A percentile compares a stretch with the other conserved stretches of the same genome.
These are phyloP conservation scores for Athalia cordata DNA, from an alignment of 2,888 invertebrate species.

Conservation along the genomic window DNA sequence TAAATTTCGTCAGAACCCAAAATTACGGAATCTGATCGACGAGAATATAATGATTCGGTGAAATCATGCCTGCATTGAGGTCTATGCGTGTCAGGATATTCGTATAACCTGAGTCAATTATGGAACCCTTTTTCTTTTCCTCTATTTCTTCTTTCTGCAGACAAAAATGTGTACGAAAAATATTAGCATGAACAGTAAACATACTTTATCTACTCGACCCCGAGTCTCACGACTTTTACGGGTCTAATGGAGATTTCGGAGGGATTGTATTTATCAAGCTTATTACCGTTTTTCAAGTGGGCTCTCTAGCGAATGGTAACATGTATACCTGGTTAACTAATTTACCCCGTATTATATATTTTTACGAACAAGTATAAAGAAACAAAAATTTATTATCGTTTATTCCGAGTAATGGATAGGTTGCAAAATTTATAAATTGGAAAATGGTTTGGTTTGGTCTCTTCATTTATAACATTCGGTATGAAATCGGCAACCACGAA, in stretches of 20 bases:
- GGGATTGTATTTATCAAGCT: slow-evolving; percentile 4
- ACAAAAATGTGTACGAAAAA: not conserved
- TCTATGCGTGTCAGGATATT: too few species aligned
- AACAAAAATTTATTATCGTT: too few species aligned
- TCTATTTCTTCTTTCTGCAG: not conserved
- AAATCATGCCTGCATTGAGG: too few species aligned
- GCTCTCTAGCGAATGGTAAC: not conserved
- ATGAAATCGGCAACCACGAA: too few species aligned
- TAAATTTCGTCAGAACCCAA: not conserved
- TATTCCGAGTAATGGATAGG: too few species aligned
- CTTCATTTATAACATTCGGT: too few species aligned
- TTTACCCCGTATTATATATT: not conserved
- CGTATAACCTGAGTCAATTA: too few species aligned
- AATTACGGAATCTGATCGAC: not conserved
- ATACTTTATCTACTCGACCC: not conserved
- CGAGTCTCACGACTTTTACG: not conserved
- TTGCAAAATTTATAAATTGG: too few species aligned
- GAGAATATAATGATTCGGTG: slow-evolving; percentile 22
- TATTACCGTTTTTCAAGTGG: slow-evolving; percentile 7
- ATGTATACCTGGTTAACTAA: not conserved
- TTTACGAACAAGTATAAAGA: too few species aligned
- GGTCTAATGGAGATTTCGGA: slow-evolving; percentile 12
- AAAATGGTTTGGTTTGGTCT: too few species aligned
- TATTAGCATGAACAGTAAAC: not conserved
- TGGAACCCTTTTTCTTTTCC: too few species aligned